Evolutionary conservation across 1,140 invertebrate genomes (phyloP).

Genomic region (Apis laboriosa): DNA sequence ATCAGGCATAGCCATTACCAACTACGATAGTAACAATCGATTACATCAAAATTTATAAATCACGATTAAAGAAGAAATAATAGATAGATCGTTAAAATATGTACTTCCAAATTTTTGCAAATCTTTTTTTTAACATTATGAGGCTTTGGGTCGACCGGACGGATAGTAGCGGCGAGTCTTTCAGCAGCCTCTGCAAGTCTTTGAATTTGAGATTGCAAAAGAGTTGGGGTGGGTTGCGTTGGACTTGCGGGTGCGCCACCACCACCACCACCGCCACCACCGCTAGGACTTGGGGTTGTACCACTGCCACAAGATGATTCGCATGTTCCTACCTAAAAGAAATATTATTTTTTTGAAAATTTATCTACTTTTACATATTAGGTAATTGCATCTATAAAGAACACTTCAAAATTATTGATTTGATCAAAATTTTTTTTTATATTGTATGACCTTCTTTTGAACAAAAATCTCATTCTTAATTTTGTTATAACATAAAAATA

Average conservation of each 20-base stretch:
- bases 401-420: not conserved
- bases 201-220: constrained; percentile 91
- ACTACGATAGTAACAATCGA: constrained; percentile 73
- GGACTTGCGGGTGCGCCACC: constrained; percentile 82
- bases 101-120: constrained; percentile 93
- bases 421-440: not conserved
- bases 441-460: too few species aligned
- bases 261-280: constrained; percentile 65
- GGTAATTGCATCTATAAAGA: too few species aligned
- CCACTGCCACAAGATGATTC: constrained; percentile 78
- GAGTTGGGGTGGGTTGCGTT: constrained; percentile 87
- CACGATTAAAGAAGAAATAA: not conserved
- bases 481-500: too few species aligned
- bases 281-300: constrained; percentile 76
- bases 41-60: not conserved
- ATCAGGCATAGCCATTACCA: constrained; percentile 94
- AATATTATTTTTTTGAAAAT: not conserved
- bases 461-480: too few species aligned
- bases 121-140: constrained; percentile 96
- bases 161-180: constrained; percentile 90
- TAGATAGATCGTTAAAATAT: not conserved
- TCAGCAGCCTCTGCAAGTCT: constrained; percentile 91
- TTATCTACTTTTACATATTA: not conserved
- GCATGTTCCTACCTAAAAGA: constrained; percentile 75
- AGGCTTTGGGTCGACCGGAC: constrained; percentile 92